Evolutionary conservation across 1,140 invertebrate species (phyloP).

Genomic region (Platyura marginata): DNA sequence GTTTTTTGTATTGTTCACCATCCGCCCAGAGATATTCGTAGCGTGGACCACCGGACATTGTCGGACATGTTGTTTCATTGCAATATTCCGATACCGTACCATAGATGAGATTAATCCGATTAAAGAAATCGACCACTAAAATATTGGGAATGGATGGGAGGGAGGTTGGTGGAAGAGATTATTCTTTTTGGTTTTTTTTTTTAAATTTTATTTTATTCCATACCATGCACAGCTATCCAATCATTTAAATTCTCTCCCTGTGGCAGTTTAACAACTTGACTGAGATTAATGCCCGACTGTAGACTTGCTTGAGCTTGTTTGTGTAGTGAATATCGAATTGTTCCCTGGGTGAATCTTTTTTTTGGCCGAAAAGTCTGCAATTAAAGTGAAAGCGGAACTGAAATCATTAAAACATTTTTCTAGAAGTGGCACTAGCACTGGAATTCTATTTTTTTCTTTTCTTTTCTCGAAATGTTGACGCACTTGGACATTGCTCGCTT

Average conservation of each 20-base stretch:
- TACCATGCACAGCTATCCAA: conserved; percentile 92
- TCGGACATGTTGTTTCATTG: conserved; percentile 69
- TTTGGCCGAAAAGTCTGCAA: conserved; percentile 74
- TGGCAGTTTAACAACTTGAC: conserved; percentile 68
- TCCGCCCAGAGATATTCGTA: conserved; percentile 94
- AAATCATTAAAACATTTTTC: too few species aligned
- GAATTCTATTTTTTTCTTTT: neutral
- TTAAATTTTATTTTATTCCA: neutral
- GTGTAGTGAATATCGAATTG: conserved; percentile 77
- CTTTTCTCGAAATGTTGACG: neutral
- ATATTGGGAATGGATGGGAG: conserved; percentile 9
- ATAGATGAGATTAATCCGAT: conserved; percentile 85
- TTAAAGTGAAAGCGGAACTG: neutral
- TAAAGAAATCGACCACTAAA: conserved; percentile 90
- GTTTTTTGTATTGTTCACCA: conserved; percentile 70
- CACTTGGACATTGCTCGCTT: too few species aligned
- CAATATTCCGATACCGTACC: conserved; percentile 82
- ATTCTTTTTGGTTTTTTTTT: too few species aligned
- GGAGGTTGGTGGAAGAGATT: too few species aligned
- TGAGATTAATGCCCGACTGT: conserved; percentile 83
- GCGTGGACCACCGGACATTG: conserved; percentile 74
- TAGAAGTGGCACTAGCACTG: too few species aligned
- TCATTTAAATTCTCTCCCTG: conserved; percentile 77
- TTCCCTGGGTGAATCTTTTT: conserved; percentile 81
- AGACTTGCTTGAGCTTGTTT: conserved; percentile 88